Percentiles rank a stretch among this genome's conserved stretches.
These are phyloP conservation scores for Drosophila nigrodunni DNA, from an alignment of 1,140 invertebrate genomes.

Conservation along the genomic window DNA sequence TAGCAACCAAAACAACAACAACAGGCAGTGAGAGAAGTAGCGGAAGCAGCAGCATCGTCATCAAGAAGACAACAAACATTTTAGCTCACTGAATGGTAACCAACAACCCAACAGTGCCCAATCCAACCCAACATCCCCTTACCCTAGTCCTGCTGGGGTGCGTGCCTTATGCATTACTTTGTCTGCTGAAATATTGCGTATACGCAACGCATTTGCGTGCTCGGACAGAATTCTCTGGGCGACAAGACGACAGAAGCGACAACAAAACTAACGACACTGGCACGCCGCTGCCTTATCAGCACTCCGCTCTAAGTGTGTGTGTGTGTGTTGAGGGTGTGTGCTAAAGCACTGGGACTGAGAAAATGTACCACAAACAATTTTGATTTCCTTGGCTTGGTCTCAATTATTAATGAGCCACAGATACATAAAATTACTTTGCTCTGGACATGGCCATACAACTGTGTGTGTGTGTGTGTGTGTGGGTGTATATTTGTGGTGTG, in stretches of 20 bases:
- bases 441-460: conserved; percentile 15
- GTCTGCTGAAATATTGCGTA: conserved; percentile 75
- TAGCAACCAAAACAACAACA: conserved; percentile 26
- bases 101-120: not conserved
- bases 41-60: conserved; percentile 23
- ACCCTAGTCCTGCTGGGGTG: not conserved
- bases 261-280: conserved; percentile 70
- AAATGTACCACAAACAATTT: conserved; percentile 43
- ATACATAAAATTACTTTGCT: conserved; percentile 49
- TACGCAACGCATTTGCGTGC: conserved; percentile 64
- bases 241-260: conserved; percentile 39
- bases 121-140: no score
- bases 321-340: not conserved
- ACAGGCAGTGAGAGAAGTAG: not conserved
- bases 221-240: conserved; percentile 23
- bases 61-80: conserved; percentile 57
- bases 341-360: not conserved
- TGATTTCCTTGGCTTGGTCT: conserved; percentile 49
- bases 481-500: not conserved
- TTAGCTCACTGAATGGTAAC: conserved; percentile 48
- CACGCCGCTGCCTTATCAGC: conserved; percentile 71
- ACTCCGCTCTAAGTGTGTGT: not conserved
- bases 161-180: conserved; percentile 69
- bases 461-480: not conserved
- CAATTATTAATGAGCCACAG: conserved; percentile 59